These are phyloP conservation scores for Porites divaricata DNA, from an alignment of 92 coral and sea anemone genomes.

Conservation along the genomic window DNA sequence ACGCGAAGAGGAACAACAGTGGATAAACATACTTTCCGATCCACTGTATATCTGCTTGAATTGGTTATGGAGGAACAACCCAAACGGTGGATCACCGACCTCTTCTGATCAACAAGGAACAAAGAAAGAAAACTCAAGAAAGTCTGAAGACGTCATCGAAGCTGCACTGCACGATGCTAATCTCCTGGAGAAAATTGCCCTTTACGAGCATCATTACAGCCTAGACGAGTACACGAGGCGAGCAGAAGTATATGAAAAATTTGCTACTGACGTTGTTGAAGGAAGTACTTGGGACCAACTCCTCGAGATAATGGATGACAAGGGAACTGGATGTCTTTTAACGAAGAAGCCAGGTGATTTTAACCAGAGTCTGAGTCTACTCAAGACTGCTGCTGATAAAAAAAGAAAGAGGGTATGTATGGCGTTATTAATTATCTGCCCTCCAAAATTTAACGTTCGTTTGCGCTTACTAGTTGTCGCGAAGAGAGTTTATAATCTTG, in stretches of 20 bases:
- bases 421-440: too few species aligned
- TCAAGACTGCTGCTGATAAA: slow-evolving; percentile 27
- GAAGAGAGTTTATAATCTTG: too few species aligned
- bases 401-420: slow-evolving; percentile 1
- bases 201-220: slow-evolving; percentile 31
- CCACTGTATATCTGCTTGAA: slow-evolving; percentile 30
- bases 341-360: not conserved
- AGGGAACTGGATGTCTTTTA: slow-evolving; percentile 25
- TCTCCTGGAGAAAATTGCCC: slow-evolving; percentile 30
- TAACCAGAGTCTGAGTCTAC: slow-evolving; percentile 24
- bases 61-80: slow-evolving; percentile 19
- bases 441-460: too few species aligned
- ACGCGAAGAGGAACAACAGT: slow-evolving; percentile 13
- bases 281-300: slow-evolving; percentile 5
- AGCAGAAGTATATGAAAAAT: slow-evolving; percentile 12
- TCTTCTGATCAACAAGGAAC: not conserved
- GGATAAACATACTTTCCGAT: slow-evolving; percentile 27
- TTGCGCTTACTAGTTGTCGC: too few species aligned
- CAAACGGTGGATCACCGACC: not conserved
- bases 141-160: slow-evolving; percentile 12
- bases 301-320: slow-evolving; percentile 6
- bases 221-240: slow-evolving; percentile 20
- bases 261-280: slow-evolving; percentile 23
- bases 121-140: not conserved
- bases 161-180: slow-evolving; percentile 10